Conservation (phyloP, 2,797 vertebrate genomes). For the Cirrhinus molitorella region DNA sequence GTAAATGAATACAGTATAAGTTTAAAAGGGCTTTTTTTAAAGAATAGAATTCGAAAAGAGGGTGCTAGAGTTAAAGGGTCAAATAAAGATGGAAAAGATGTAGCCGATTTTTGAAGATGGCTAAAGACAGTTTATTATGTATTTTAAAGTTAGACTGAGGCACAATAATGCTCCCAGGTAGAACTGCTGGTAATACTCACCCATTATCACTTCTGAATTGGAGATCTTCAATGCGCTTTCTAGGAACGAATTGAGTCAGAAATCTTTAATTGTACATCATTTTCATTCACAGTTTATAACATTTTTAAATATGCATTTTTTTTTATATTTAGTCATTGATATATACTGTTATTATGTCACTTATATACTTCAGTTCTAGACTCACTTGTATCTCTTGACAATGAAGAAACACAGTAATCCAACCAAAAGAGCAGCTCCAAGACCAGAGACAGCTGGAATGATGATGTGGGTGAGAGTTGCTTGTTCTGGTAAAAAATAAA, state of each 20-base stretch:
- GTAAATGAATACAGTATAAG: no score
- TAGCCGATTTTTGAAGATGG: no score
- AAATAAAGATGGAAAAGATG: no score
- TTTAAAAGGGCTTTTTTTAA: no score
- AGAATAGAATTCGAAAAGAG: no score
- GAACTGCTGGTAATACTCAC: conserved; percentile 60
- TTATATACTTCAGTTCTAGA: not conserved
- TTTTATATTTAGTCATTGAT: not conserved
- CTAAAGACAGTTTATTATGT: no score
- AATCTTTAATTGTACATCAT: not conserved
- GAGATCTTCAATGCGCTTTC: conserved; percentile 69
- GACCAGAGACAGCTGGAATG: conserved; percentile 64
- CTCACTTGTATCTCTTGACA: conserved; percentile 75
- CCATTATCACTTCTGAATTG: conserved; percentile 65
- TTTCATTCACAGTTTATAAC: no score
- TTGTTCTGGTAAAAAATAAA: conserved; percentile 59
- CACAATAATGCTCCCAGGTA: not conserved
- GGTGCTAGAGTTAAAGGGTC: no score
- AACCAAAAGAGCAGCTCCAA: conserved; percentile 61
- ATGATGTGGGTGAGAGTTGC: conserved; percentile 69
- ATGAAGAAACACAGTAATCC: conserved; percentile 66
- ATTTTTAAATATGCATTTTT: not conserved
- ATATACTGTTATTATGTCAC: not conserved
- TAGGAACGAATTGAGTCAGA: conserved; percentile 30
- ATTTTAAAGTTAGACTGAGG: not conserved